Conservation (phyloP, 2,888 invertebrate genomes). For the Tuberolachnus salignus region DNA sequence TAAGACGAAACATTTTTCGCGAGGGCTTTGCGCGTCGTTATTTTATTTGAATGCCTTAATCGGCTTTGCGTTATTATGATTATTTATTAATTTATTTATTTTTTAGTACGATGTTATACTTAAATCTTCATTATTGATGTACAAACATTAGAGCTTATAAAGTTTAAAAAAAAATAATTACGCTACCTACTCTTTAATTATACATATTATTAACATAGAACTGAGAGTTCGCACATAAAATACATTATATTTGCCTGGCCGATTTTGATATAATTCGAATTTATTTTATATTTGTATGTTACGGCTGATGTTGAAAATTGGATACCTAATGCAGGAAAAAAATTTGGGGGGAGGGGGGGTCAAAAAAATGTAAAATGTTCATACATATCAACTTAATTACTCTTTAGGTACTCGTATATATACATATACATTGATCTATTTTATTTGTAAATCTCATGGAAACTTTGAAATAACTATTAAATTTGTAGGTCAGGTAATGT, state of each 20-base stretch:
- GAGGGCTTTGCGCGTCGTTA: conserved; percentile 5
- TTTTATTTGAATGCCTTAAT: conserved; percentile 21
- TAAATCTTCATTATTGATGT: background rate
- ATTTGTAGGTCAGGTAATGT: too few relatives aligned
- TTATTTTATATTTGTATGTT: too few relatives aligned
- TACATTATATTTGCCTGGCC: background rate
- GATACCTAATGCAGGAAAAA: too few relatives aligned
- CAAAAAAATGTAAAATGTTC: too few relatives aligned
- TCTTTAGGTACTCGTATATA: too few relatives aligned
- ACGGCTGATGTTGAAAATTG: too few relatives aligned
- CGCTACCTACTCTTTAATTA: background rate
- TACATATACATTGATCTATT: too few relatives aligned
- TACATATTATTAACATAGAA: background rate
- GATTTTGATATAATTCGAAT: conserved; percentile 1
- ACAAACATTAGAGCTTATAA: conserved; percentile 9
- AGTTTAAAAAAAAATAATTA: background rate
- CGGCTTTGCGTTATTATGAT: background rate
- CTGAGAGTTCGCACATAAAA: conserved; percentile 8
- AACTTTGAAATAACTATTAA: too few relatives aligned
- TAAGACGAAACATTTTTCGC: conserved; percentile 12
- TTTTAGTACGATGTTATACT: conserved; percentile 16
- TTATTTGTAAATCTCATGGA: too few relatives aligned
- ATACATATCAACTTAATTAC: too few relatives aligned
- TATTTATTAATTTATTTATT: too few relatives aligned
- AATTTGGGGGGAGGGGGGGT: too few relatives aligned